Evolutionary conservation across 2,113 vertebrate genomes (phyloP), one percentile per base, ranked within the genome.

Genomic region (Sigmodon hispidus): DNA sequence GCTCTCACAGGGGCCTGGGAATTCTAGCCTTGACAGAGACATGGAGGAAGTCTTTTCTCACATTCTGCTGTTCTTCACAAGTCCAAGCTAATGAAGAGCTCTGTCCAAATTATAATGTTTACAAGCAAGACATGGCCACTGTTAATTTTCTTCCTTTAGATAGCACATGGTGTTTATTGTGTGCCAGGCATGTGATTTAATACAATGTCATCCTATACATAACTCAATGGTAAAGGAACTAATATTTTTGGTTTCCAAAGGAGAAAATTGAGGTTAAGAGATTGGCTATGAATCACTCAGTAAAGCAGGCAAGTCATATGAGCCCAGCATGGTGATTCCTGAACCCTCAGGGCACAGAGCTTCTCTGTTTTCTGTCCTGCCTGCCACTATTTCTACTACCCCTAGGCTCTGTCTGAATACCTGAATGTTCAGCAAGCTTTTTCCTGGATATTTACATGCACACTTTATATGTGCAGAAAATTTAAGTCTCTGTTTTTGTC

Each of bases 401-500:
- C n/a, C 3, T 0, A 19, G 6, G 12, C 61, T 76, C n/a, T 73
- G 43, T 11, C 34, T 0, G 0, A 50, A 6, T 21, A 6, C 15
- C 34, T 0, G 0, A 50, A 6, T 21, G 7, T 24, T 83, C 29
- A 48, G 1, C 9, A n/a, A 19, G 50, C 55, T 59, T 34, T 43
- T 55, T 21, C 22, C 40, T 36, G 16, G 57, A 57, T 89, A 40
- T 90, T 95, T 52, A 65, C 21, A 26, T 4, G 67, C 43, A 67
- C 5, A n/a, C 26, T 76, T 95, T 29, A 43, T n/a, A 31, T 12
- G 10, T 84, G 75, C 36, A 0, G 45, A 92, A 89, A 59, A 55
- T 61, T 86, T 26, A 85, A 88, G 70, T 48, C 88, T 73, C 69
- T 79, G 59, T 65, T 96, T 95, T 93, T 81, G 75, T 87, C 90